Evolutionary conservation across 2,888 invertebrate genomes (phyloP).

Genomic region (Drosophila subsilvestris): DNA sequence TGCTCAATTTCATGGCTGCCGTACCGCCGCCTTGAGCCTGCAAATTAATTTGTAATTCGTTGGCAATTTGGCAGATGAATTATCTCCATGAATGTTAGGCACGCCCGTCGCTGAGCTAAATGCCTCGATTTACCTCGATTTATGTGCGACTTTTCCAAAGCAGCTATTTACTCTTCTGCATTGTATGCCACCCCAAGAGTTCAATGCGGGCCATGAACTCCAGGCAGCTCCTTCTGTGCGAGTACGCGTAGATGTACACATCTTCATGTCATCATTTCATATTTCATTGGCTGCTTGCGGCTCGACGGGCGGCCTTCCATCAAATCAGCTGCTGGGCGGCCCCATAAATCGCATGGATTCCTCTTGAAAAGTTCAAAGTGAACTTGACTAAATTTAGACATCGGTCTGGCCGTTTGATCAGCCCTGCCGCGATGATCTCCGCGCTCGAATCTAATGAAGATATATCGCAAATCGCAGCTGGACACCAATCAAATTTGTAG

Average conservation of each 20-base stretch:
- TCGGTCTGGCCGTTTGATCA: slow-evolving; percentile 38
- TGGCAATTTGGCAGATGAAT: slow-evolving; percentile 78
- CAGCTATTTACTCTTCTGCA: background rate
- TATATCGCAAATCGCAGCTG: slow-evolving; percentile 46
- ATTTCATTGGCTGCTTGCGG: slow-evolving; percentile 22
- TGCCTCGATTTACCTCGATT: slow-evolving; percentile 68
- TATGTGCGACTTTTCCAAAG: slow-evolving; percentile 62
- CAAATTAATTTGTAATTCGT: slow-evolving; percentile 82
- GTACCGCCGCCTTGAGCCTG: slow-evolving; percentile 57
- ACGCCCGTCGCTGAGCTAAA: slow-evolving; percentile 50
- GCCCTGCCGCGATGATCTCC: slow-evolving; percentile 12
- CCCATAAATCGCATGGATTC: slow-evolving; percentile 49
- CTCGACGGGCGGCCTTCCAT: slow-evolving; percentile 32
- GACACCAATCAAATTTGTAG: slow-evolving; percentile 30
- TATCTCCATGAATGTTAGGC: slow-evolving; percentile 48
- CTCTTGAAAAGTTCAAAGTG: slow-evolving; percentile 56
- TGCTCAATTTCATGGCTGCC: slow-evolving; percentile 66
- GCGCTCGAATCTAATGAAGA: slow-evolving; percentile 44
- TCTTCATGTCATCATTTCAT: slow-evolving; percentile 44
- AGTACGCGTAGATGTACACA: too few species aligned
- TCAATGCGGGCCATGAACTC: slow-evolving; percentile 20
- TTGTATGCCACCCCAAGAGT: slow-evolving; percentile 10
- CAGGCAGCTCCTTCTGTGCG: background rate
- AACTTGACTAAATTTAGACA: slow-evolving; percentile 47
- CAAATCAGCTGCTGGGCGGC: slow-evolving; percentile 52